Percentiles rank a stretch among this genome's conserved stretches.
These are phyloP conservation scores for Augochlora pura DNA, from an alignment of 1,140 invertebrate genomes.

Conservation along the genomic window DNA sequence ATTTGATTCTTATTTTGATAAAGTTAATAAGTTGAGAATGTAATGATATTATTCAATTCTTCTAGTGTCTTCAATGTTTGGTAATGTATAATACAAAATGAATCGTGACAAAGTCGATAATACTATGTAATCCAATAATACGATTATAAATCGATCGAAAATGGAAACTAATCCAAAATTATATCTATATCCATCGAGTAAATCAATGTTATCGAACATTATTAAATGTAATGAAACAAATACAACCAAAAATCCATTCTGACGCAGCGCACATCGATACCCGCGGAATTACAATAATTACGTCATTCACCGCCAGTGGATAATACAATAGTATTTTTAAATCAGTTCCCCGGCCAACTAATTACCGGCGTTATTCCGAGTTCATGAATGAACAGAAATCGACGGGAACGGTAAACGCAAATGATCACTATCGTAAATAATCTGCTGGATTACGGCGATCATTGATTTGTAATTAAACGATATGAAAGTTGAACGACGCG, in stretches of 20 bases:
- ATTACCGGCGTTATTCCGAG: neutral
- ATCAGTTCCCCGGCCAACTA: neutral
- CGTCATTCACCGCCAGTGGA: neutral
- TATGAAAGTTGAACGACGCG: neutral
- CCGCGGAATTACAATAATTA: neutral
- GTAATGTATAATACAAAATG: too few relatives aligned
- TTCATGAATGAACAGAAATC: neutral
- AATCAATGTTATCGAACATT: too few relatives aligned
- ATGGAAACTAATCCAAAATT: too few relatives aligned
- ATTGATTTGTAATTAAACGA: constrained; percentile 8
- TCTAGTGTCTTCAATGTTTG: too few relatives aligned
- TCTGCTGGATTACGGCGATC: neutral
- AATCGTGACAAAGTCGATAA: too few relatives aligned
- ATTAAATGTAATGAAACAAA: too few relatives aligned
- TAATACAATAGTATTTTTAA: neutral
- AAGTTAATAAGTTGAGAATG: too few relatives aligned
- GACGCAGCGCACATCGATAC: neutral
- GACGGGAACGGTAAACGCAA: neutral
- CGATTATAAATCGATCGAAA: too few relatives aligned
- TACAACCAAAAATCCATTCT: neutral
- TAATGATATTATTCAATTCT: too few relatives aligned
- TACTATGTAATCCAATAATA: too few relatives aligned
- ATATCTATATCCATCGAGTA: too few relatives aligned
- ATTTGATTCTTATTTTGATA: too few relatives aligned
- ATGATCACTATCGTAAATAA: neutral